Conservation (phyloP, 1,140 invertebrate genomes). For the Bombus pascuorum region DNA sequence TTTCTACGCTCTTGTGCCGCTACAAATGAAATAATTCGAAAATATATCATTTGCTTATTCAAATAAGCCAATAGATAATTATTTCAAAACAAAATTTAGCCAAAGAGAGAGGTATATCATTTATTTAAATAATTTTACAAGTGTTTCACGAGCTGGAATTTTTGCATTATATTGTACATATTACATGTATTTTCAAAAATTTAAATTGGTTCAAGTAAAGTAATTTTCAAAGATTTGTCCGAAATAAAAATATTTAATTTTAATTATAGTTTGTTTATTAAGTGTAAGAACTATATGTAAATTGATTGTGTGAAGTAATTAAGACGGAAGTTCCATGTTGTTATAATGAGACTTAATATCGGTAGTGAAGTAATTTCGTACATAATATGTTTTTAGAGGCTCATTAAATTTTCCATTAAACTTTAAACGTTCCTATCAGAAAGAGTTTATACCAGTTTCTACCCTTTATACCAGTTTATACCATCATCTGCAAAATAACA, state of each 20-base stretch:
- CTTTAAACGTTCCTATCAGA: neutral
- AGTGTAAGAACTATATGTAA: neutral
- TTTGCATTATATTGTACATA: too few relatives aligned
- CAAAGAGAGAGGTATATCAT: too few relatives aligned
- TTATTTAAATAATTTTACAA: too few relatives aligned
- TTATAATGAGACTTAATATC: slow-evolving; percentile 2
- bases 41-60: too few relatives aligned
- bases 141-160: too few relatives aligned
- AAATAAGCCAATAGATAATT: too few relatives aligned
- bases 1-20: too few relatives aligned
- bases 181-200: too few relatives aligned
- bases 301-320: neutral
- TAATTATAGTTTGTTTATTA: too few relatives aligned
- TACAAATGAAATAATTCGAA: too few relatives aligned
- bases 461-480: neutral
- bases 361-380: neutral
- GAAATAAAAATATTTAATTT: neutral
- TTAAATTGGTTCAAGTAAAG: neutral
- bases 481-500: neutral
- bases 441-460: neutral
- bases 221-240: neutral
- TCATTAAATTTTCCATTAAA: neutral
- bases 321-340: neutral
- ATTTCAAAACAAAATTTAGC: too few relatives aligned
- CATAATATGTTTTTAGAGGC: neutral